Evolutionary conservation across 2,113 vertebrate species (phyloP).

Genomic region (Psilopsiagon aurifrons): DNA sequence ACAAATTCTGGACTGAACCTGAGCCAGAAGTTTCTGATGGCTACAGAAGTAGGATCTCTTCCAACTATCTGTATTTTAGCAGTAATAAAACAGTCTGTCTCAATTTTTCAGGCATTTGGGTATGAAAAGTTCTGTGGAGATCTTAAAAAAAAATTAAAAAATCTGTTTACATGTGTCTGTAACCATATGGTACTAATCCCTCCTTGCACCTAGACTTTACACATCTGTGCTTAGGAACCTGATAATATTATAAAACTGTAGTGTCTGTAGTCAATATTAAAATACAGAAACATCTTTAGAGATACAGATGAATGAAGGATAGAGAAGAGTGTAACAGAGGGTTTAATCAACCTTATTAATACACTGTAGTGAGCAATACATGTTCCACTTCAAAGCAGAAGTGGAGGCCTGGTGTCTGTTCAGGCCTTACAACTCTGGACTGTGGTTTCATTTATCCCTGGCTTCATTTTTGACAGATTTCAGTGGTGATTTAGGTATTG

Average conservation of each 20-base stretch:
- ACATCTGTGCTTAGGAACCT: background rate
- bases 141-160: background rate
- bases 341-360: background rate
- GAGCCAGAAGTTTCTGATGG: background rate
- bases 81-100: background rate
- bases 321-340: background rate
- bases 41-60: background rate
- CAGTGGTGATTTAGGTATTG: background rate
- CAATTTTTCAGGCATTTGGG: background rate
- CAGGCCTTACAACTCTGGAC: background rate
- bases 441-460: background rate
- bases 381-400: background rate
- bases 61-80: background rate
- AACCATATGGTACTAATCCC: background rate
- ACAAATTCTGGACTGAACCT: background rate
- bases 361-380: background rate
- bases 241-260: background rate
- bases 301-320: background rate
- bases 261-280: background rate
- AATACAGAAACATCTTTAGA: background rate
- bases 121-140: background rate
- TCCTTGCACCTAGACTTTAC: background rate
- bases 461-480: background rate
- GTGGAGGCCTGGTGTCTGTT: background rate
- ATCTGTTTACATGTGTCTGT: background rate